Evolutionary conservation across 2,888 invertebrate species (phyloP).

Genomic region (Tiphia femorata): DNA sequence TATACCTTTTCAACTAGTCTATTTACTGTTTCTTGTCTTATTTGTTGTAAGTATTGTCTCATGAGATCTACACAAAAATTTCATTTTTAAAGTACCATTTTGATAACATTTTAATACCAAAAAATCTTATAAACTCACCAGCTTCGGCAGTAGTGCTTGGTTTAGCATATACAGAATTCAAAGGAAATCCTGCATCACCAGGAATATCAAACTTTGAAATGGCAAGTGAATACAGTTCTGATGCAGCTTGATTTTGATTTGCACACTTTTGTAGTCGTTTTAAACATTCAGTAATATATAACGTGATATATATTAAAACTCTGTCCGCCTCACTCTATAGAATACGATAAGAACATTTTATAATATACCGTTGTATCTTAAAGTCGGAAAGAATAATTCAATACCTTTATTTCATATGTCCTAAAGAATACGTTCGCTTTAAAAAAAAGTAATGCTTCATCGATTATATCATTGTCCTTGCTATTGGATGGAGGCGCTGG

Average conservation of each 20-base stretch:
- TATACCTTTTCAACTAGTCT: constrained; percentile 90
- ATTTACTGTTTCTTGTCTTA: constrained; percentile 94
- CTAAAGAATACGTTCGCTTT: constrained; percentile 99
- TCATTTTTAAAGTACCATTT: neutral
- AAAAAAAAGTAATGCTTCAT: constrained; percentile 97
- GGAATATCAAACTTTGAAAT: constrained; percentile 96
- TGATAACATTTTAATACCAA: neutral
- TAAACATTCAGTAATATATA: constrained; percentile 97
- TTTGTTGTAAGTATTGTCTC: constrained; percentile 92
- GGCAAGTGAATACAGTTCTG: constrained; percentile 97
- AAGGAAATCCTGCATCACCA: constrained; percentile 93
- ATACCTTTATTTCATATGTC: constrained; percentile 97
- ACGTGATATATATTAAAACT: constrained; percentile 95
- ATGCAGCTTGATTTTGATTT: constrained; percentile 88
- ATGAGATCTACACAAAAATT: constrained; percentile 87
- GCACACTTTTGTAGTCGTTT: constrained; percentile 94
- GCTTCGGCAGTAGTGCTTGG: constrained; percentile 84
- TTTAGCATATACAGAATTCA: constrained; percentile 95
- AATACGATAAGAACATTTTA: too few species aligned
- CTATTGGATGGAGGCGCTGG: constrained; percentile 84
- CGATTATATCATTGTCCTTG: constrained; percentile 90
- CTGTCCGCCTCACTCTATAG: constrained; percentile 95
- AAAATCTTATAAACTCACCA: constrained; percentile 71
- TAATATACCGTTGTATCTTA: too few species aligned
- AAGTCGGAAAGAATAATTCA: neutral